Base-by-base conservation (phyloP, 1,140 invertebrate species). In the Temnothorax curvispinosus region DNA sequence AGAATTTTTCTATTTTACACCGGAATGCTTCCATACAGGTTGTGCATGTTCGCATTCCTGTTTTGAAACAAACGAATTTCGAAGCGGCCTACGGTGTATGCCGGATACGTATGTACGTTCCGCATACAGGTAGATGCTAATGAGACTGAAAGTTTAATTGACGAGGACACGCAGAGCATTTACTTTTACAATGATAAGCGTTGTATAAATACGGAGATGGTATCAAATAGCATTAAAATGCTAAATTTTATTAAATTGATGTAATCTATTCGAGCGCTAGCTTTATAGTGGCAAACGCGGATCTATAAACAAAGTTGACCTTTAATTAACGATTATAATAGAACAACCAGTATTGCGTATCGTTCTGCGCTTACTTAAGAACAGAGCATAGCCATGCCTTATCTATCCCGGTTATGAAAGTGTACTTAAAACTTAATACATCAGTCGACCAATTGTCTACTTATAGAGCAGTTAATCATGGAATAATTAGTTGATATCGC, bases 401-500 rank as follows among this genome's bases (percentile, higher is more conserved):
- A 93, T 91, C 87, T 87, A 90, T 93, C 89, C 93, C 93, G 88
- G 92, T 94, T 92, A 94, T 90, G 85, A 93, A 93, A 94, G 93
- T 94, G 94, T 94, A 94, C 94, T 94, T 94, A 94, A 94, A 92
- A 94, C 94, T 94, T 94, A 94, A 94, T 91, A 92, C 88, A 89
- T 88, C 88, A 91, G 67, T 92, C 86, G 88, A 92, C 90, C 89
- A 91, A 90, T 90, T 89, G 65, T 88, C 90, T 92, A 89, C 81
- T 91, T 91, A 89, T 91, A 92, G 85, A 75, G 50, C 81, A 91
- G 76, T 81, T 91, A 91, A 91, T 91, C 85, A 78, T 87, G 76
- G 87, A 91, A 88, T 87, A 87, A 89, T 91, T 91, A 90, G 65
- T 72, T 87, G 58, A 64, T 92, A 90, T 65, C 27, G 54, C 58